Base-by-base conservation (phyloP, 2,113 vertebrate genomes). In the Gnathonemus longibarbis region DNA sequence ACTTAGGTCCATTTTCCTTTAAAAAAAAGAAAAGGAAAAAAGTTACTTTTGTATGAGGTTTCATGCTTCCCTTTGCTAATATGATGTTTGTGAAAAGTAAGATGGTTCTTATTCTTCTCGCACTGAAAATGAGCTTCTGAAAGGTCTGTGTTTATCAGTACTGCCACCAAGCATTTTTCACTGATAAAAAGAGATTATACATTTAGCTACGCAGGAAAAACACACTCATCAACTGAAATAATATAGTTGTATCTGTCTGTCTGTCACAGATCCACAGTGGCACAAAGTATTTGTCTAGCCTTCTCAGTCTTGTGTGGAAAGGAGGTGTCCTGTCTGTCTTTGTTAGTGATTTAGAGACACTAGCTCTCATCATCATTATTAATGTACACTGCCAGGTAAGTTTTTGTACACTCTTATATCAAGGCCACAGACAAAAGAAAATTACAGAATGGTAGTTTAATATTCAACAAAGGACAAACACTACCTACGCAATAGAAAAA, bases 1-100 rank as follows among this genome's bases (percentile, higher is more conserved):
- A 92, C 92, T 93, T 93, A 91, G 83, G 93, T 92, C 93, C 91
- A 94, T 94, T 94, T 94, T 49, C 91, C 94, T 92, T 89, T 90
- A 91, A 17, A 91, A 90, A 89, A 90, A 50, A 19, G 88, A 89
- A 15, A 90, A 15, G 89, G 83, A 27, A 31, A 66, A 62, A 46
- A 2, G 24, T 50, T 88, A 88, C 21, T 24, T 66, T 62, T 8
- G 0, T 39, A 24, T 88, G 3, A 35, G 15, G 19, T 88, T 46
- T 13, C 5, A 56, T 46, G 17, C 46, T 48, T 84, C 80, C 62
- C 10, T 35, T 24, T 39, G 70, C 27, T 77, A 77, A 39, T 77
- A 24, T 39, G 70, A 77, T 66, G 21, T 62, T n/a, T 62, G 56
- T 62, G 24, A 62, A 66, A 66, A 66, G n/a, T 66, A 27, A 66